Evolutionary conservation across 2,888 invertebrate genomes (phyloP).

Genomic region (Heliconius aoede): DNA sequence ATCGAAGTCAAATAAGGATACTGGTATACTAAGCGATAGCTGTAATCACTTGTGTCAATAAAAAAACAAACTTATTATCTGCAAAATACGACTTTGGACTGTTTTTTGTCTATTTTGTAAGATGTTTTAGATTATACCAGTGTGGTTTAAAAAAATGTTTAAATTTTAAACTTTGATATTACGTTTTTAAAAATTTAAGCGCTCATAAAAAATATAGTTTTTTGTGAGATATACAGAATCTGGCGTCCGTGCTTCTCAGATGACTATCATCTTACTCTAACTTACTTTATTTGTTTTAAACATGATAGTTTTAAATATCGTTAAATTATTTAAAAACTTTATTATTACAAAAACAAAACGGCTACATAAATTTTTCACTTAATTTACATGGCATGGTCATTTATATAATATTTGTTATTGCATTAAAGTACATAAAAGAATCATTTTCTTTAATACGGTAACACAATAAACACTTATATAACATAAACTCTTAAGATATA

Average conservation of each 20-base stretch:
- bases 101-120: slow-evolving; percentile 14
- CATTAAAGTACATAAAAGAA: too few relatives aligned
- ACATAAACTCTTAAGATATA: neutral
- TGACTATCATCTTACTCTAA: too few relatives aligned
- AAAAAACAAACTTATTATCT: slow-evolving; percentile 31
- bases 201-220: too few relatives aligned
- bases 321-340: too few relatives aligned
- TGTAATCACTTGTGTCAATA: slow-evolving; percentile 43
- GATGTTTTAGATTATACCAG: neutral
- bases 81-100: slow-evolving; percentile 7
- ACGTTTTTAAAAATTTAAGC: too few relatives aligned
- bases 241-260: too few relatives aligned
- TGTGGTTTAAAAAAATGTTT: neutral
- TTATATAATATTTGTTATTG: too few relatives aligned
- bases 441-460: too few relatives aligned
- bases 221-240: too few relatives aligned
- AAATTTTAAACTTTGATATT: neutral
- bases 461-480: neutral
- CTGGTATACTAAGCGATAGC: slow-evolving; percentile 29
- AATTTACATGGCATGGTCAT: neutral
- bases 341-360: too few relatives aligned
- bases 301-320: too few relatives aligned
- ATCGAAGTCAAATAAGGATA: slow-evolving; percentile 36
- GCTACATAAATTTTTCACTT: too few relatives aligned
- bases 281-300: neutral